phyloP scores from a whole-genome alignment of 2,888 invertebrate species.

The Perizoma affinitatum region DNA sequence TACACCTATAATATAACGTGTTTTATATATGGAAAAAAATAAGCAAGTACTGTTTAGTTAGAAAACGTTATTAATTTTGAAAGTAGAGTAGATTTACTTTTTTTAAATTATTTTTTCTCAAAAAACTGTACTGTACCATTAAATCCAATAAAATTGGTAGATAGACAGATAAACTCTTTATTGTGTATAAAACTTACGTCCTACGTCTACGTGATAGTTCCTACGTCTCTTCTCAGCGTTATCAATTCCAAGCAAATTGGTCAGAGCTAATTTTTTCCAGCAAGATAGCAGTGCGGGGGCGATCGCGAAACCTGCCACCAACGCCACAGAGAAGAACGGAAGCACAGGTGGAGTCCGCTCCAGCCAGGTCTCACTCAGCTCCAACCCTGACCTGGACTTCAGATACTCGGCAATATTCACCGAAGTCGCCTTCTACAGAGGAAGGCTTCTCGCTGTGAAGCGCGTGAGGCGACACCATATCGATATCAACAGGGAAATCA shows the following conservation, averaged over 20 bases:
- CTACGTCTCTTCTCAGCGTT: background rate
- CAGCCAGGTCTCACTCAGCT: slow-evolving; percentile 95
- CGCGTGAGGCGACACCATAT: slow-evolving; percentile 93
- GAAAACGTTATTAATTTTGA: too few species aligned
- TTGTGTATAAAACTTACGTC: too few species aligned
- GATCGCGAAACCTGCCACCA: slow-evolving; percentile 91
- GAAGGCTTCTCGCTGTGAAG: slow-evolving; percentile 93
- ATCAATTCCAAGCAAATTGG: slow-evolving; percentile 56
- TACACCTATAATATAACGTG: too few species aligned
- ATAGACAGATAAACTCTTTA: too few species aligned
- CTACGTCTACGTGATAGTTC: too few species aligned
- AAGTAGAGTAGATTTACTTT: too few species aligned
- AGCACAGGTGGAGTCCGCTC: slow-evolving; percentile 85
- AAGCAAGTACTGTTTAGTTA: too few species aligned
- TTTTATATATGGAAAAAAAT: too few species aligned
- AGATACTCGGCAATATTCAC: slow-evolving; percentile 96
- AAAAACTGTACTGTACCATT: too few species aligned
- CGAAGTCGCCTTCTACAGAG: slow-evolving; percentile 94
- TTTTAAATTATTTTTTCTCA: too few species aligned
- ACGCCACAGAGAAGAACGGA: slow-evolving; percentile 81
- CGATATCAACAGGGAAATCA: slow-evolving; percentile 95
- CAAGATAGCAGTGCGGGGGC: slow-evolving; percentile 86
- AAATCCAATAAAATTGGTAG: too few species aligned
- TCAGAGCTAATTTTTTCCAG: slow-evolving; percentile 83
- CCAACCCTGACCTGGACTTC: slow-evolving; percentile 96